phyloP scores from a whole-genome alignment of 2,797 vertebrate genomes.

The Sylvilagus floridanus region DNA sequence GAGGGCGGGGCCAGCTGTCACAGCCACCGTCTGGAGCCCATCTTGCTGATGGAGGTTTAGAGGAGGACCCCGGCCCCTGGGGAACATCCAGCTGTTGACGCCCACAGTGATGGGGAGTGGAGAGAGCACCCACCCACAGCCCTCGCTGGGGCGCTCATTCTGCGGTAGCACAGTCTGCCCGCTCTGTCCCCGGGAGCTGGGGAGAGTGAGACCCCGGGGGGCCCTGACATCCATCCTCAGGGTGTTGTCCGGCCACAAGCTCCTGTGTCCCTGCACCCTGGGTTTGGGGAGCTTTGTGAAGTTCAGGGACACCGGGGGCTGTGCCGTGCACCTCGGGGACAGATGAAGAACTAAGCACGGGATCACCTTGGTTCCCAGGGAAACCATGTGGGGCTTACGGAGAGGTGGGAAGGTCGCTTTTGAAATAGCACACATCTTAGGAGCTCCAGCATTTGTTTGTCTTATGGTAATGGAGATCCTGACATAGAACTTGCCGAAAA shows the following conservation, averaged over 20 bases:
- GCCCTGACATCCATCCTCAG: not conserved
- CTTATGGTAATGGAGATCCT: slow-evolving; percentile 22
- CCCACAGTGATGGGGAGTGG: not conserved
- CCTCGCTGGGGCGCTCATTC: not conserved
- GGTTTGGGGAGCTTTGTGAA: slow-evolving; percentile 13
- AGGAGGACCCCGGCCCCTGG: not conserved
- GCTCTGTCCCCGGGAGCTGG: not conserved
- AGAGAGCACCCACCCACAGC: not conserved
- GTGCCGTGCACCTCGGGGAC: not conserved
- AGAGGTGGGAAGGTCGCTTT: not conserved
- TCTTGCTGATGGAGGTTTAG: not conserved
- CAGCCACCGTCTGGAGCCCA: not conserved
- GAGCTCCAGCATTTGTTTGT: not conserved
- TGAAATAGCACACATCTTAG: slow-evolving; percentile 12
- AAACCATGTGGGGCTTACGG: not conserved
- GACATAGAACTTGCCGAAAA: slow-evolving; percentile 44
- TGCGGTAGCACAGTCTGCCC: not conserved
- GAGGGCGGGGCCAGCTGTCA: not conserved
- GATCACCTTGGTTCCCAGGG: not conserved
- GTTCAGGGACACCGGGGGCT: not conserved
- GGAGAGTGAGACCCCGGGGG: not conserved
- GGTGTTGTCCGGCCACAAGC: not conserved
- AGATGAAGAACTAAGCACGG: not conserved
- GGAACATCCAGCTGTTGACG: not conserved
- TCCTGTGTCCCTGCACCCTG: not conserved